Conservation (phyloP, 1,140 invertebrate genomes). For the Conus betulinus region DNA sequence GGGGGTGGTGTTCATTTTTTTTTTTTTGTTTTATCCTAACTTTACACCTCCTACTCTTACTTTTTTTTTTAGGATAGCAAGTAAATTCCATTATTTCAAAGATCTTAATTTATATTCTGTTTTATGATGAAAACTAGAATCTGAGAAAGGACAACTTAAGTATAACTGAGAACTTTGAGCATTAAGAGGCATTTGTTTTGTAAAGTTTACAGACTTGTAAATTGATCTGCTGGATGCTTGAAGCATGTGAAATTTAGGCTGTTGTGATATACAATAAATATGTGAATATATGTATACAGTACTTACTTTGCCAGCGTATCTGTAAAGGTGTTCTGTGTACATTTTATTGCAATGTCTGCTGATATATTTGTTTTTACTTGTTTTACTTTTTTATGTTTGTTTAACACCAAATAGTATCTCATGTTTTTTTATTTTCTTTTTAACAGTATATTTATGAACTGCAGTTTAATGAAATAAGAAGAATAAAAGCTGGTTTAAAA, state of each 20-base stretch:
- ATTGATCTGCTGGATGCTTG: neutral
- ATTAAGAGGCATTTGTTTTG: neutral
- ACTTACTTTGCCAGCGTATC: neutral
- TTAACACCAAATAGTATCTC: neutral
- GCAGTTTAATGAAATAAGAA: neutral
- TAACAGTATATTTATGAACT: neutral
- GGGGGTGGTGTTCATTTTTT: too few relatives aligned
- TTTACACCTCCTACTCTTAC: too few relatives aligned
- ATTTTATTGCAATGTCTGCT: slow-evolving; percentile 1
- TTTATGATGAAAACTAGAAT: too few relatives aligned
- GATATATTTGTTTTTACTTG: neutral
- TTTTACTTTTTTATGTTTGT: neutral
- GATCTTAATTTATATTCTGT: too few relatives aligned
- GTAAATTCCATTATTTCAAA: too few relatives aligned
- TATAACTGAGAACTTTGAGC: neutral
- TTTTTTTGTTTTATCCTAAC: too few relatives aligned
- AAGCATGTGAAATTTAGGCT: neutral
- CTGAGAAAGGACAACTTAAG: neutral
- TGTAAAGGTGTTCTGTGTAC: neutral
- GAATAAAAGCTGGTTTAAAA: neutral
- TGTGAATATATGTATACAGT: neutral
- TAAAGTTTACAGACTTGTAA: neutral
- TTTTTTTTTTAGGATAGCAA: too few relatives aligned
- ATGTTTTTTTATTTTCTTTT: neutral
- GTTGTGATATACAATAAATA: neutral